Evolutionary conservation across 2,113 vertebrate genomes (phyloP), one percentile per base, ranked within the genome.

Genomic region (Procavia capensis): DNA sequence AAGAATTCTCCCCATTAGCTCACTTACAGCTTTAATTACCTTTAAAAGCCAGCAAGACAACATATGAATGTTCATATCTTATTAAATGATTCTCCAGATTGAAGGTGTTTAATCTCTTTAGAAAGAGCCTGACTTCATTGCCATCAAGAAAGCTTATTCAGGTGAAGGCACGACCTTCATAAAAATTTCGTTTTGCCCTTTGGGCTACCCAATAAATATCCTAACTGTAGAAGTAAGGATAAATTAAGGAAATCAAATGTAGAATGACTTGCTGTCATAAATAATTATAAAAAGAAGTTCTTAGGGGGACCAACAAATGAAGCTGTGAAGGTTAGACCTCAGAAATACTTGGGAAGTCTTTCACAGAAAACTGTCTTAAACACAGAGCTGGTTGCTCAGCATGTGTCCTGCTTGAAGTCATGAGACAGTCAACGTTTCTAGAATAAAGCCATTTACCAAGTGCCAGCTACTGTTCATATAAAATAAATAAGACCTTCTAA

Each of bases 1-100:
- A 94, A 24, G 24, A 85, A 3, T 0, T 13, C 93, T 90, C 19
- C 0, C 36, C 96, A 36, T 57, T 80, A 96, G 82, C 14, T 74
- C 76, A 34, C 6, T 2, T 45, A 92, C 13, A 84, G 78, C 22
- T 97, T 75, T 97, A 89, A 85, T 83, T 86, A 83, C 86, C 41
- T 63, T 96, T 95, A 76, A 85, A 96, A 97, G 94, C 47, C 92
- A 85, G n/a, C 80, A 96, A 86, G 88, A 97, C 95, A 97, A 88
- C 70, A 94, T 70, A 9, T 9, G 50, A 98, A 96, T 64, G 20
- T 47, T 70, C 66, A 64, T 27, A 2, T 0, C 50, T 75, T 91
- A 88, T 14, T 85, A 92, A 54, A 68, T 3, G 45, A 91, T 9
- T 94, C 43, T 64, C 50, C 13, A 25, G 84, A 94, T 59, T 3